phyloP scores from a whole-genome alignment of 2,797 vertebrate species.

The Sebastes aleutianus region DNA sequence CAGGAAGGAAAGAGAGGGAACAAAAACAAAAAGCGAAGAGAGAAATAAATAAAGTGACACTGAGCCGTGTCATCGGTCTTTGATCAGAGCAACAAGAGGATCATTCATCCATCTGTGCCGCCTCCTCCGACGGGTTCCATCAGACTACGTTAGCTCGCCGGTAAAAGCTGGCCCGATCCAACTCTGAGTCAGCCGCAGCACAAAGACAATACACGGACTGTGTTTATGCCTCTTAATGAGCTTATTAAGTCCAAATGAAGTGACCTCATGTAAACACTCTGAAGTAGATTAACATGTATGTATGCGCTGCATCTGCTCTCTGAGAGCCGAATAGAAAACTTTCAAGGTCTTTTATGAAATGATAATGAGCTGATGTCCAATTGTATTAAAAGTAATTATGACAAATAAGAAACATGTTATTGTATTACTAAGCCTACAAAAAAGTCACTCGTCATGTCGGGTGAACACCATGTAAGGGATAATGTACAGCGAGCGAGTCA shows the following conservation, averaged over 20 bases:
- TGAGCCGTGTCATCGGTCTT: conserved; percentile 50
- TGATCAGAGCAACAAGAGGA: conserved; percentile 52
- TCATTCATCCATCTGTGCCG: conserved; percentile 36
- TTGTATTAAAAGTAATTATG: neutral
- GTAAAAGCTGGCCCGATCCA: neutral
- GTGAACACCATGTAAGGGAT: neutral
- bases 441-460: neutral
- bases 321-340: neutral
- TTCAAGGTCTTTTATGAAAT: neutral
- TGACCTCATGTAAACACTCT: conserved; percentile 59
- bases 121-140: conserved; percentile 14
- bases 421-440: neutral
- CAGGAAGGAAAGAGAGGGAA: conserved; percentile 49
- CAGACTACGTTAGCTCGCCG: neutral
- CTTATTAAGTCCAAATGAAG: conserved; percentile 31
- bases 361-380: too few species aligned
- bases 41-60: conserved; percentile 60
- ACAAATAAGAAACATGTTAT: neutral
- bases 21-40: conserved; percentile 47
- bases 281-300: conserved; percentile 23
- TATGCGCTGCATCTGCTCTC: conserved; percentile 20
- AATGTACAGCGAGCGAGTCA: too few species aligned
- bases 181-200: conserved; percentile 28
- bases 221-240: conserved; percentile 49
- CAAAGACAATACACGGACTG: conserved; percentile 13